Evolutionary conservation across 2,113 vertebrate species (phyloP), one percentile per base, ranked within the genome.

Genomic region (Psilopogon haemacephalus): DNA sequence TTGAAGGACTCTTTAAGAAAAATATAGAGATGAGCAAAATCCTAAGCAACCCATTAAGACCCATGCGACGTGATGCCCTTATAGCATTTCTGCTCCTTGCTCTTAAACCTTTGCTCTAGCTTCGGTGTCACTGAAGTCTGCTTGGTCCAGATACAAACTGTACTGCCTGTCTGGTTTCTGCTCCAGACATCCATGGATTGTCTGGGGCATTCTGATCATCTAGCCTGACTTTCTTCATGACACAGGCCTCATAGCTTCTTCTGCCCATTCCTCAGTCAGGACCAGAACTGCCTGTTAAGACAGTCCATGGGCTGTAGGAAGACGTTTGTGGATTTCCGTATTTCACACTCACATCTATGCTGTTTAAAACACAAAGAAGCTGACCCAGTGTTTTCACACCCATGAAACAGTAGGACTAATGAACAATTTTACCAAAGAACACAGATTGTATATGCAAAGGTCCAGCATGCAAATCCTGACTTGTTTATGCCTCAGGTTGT

Each of bases 401-500:
- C 82, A 6, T 74, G 75, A 58, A 94, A 78, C 1, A 93, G 77
- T n/a, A 91, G 79, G 87, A 28, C 79, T 96, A 94, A 94, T 93
- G 84, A 94, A 89, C 2, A 8, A 48, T 79, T 89, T 70, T 92
- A 93, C 89, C 84, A 87, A 52, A 78, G 79, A 40, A 37, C 85
- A 67, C 52, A 50, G 75, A 84, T 76, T 92, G 92, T 93, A 10
- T 94, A 94, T 96, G 96, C 94, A 96, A 95, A 96, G 93, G 94
- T 96, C 94, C 94, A 95, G 91, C 24, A 44, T 10, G 40, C 96
- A 95, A 81, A 96, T 95, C 96, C 95, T 81, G 79, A 96, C 94
- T 94, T 96, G 94, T 96, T 95, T 91, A 59, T 83, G 95, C 96
- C 95, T 95, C 85, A 1, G 95, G 95, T 95, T 75, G 96, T 88